Evolutionary conservation across 2,888 invertebrate species (phyloP).

Genomic region (Pharmacophagus antenor): DNA sequence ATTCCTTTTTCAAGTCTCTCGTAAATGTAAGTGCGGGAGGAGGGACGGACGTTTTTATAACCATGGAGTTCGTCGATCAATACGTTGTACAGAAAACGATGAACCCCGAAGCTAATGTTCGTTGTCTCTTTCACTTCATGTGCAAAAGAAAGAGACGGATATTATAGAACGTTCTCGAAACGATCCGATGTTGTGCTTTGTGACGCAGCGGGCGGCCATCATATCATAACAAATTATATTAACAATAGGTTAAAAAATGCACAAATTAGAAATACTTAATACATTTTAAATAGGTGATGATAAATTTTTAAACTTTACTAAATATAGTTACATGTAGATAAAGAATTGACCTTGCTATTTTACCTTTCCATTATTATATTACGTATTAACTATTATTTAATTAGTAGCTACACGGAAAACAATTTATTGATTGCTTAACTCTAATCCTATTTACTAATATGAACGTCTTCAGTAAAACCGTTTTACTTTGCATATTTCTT

Average conservation of each 20-base stretch:
- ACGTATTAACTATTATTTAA: slow-evolving; percentile 1
- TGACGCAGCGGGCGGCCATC: slow-evolving; percentile 7
- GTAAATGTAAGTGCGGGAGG: slow-evolving; percentile 29
- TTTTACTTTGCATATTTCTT: not conserved
- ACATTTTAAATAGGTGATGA: not conserved
- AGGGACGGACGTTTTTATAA: slow-evolving; percentile 19
- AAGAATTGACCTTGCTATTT: not conserved
- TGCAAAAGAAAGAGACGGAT: not conserved
- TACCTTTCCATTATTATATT: not conserved
- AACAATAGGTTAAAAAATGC: not conserved
- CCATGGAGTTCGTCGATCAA: slow-evolving; percentile 27
- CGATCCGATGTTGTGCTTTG: slow-evolving; percentile 26
- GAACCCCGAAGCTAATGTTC: slow-evolving; percentile 26
- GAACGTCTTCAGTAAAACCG: not conserved
- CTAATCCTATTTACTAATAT: not conserved
- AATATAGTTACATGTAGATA: not conserved
- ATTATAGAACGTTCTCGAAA: slow-evolving; percentile 19
- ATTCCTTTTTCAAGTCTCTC: slow-evolving; percentile 29
- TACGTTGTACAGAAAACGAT: slow-evolving; percentile 29
- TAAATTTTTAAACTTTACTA: not conserved
- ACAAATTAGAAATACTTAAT: not conserved
- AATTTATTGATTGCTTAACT: not conserved
- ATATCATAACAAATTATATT: not conserved
- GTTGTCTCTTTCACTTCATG: slow-evolving; percentile 11
- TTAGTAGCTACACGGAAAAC: not conserved